Evolutionary conservation across 2,888 invertebrate genomes (phyloP).

Genomic region (Spilarctia lutea): DNA sequence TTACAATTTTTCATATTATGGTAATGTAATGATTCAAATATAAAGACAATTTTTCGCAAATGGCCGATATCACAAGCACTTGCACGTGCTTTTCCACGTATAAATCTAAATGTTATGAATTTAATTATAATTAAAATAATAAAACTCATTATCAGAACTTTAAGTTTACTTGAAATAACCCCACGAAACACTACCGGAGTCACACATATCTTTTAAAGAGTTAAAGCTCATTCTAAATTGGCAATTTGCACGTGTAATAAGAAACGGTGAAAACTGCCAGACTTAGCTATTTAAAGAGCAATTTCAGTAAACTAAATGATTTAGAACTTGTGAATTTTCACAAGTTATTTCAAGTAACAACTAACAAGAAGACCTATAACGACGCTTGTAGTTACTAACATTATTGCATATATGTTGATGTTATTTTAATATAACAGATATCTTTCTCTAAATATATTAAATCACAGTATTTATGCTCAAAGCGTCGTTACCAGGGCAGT

Average conservation of each 20-base stretch:
- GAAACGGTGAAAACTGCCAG: slow-evolving; percentile 13
- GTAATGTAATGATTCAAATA: no score
- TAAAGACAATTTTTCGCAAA: background rate
- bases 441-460: no score
- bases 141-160: background rate
- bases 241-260: slow-evolving; percentile 16
- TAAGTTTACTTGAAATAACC: background rate
- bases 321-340: background rate
- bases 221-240: slow-evolving; percentile 9
- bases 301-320: background rate
- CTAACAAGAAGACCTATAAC: no score
- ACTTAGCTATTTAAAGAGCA: slow-evolving; percentile 5
- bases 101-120: no score
- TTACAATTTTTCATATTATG: background rate
- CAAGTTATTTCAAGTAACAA: background rate
- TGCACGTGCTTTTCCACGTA: no score
- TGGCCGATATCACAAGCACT: no score
- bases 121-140: no score
- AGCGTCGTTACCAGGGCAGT: no score
- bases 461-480: no score
- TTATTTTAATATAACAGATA: no score
- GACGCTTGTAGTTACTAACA: background rate
- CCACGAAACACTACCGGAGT: background rate
- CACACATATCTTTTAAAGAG: background rate
- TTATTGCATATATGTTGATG: background rate